Evolutionary conservation across 2,797 vertebrate genomes (phyloP).

Genomic region (Smutsia temminckii): DNA sequence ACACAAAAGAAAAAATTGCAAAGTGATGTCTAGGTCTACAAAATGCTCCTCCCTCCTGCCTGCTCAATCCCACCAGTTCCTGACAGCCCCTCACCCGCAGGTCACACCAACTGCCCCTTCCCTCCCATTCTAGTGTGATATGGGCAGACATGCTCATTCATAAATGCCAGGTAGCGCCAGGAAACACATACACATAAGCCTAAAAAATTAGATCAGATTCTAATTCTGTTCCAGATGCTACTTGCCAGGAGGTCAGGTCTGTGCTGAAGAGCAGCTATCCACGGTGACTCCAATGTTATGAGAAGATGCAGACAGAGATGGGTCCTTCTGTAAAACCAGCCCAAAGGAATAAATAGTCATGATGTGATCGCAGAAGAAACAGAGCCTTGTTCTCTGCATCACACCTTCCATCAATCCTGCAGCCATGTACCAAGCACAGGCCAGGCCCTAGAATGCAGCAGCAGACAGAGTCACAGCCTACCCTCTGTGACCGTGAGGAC

Average conservation of each 20-base stretch:
- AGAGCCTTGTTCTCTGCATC: background rate
- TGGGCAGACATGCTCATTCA: background rate
- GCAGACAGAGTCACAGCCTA: too few relatives aligned
- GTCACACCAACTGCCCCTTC: too few relatives aligned
- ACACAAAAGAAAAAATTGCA: background rate
- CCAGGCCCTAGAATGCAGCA: fast-evolving
- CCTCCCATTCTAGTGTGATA: background rate
- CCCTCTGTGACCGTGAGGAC: fast-evolving
- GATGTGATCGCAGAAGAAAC: background rate
- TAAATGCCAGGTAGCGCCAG: background rate
- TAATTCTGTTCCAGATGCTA: background rate
- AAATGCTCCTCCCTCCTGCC: background rate
- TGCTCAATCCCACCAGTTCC: fast-evolving
- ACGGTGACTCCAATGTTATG: too few relatives aligned
- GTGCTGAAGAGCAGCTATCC: fast-evolving
- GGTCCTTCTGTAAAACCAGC: background rate
- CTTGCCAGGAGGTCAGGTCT: background rate
- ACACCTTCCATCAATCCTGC: background rate
- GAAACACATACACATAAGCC: fast-evolving
- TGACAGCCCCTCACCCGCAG: fast-evolving
- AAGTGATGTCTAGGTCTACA: background rate
- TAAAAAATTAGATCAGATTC: too few relatives aligned
- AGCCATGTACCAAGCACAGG: too few relatives aligned
- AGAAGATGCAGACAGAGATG: background rate
- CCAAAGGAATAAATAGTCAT: background rate